Base-by-base conservation (phyloP, 2,113 vertebrate species). In the Sturnira hondurensis region DNA sequence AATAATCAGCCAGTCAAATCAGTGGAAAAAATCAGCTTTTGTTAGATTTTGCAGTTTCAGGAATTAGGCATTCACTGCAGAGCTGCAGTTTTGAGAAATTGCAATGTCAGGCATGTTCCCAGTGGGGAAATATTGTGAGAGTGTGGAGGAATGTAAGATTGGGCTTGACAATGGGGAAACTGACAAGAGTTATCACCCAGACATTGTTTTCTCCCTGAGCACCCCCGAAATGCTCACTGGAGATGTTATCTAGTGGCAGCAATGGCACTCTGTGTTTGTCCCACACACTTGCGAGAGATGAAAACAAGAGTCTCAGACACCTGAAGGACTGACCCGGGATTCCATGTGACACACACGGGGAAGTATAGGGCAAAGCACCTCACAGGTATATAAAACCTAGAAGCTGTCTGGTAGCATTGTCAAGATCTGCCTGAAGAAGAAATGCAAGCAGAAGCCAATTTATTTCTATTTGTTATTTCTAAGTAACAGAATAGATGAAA, bases 61-160 rank as follows among this genome's bases (percentile, higher is more conserved):
- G 97, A 97, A 97, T 98, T 97, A 97, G 95, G 96, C 97, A 90
- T 95, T 96, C 97, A 94, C 78, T 94, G 97, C 95, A 94, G 96
- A 97, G 96, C 97, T 97, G 97, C 97, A 96, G 97, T 95, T 97
- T 96, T 97, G 96, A 97, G 95, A 97, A 97, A 98, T 89, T 95
- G 97, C 97, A 94, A 81, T 97, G 97, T 98, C 97, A 98, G 97
- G 95, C 96, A 45, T 92, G 97, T 97, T 98, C 97, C 96, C 97
- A 97, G 92, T 94, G 97, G 97, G 97, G 96, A 97, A 97, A 97
- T 96, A 97, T 97, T 97, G 97, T 97, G 97, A 97, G 95, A 97
- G 93, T 86, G 96, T 81, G 94, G 89, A 93, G 96, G 93, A 96
- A 84, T 93, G 93, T 87, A n/a, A 96, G 97, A 96, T 76, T 24